phyloP scores from a whole-genome alignment of 1,140 invertebrate genomes.

The Monomorium pharaonis region DNA sequence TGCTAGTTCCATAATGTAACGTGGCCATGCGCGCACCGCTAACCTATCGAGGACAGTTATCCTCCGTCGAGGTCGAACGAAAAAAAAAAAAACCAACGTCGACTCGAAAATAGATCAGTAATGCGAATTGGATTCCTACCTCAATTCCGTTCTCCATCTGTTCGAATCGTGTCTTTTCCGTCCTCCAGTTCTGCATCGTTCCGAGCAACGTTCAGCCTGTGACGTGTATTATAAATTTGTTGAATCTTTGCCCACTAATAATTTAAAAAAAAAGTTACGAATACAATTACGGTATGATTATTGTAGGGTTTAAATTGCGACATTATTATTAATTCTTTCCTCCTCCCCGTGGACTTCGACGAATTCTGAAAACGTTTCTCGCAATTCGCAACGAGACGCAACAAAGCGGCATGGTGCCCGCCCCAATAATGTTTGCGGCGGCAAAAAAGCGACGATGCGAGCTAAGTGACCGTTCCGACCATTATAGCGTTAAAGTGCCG shows the following conservation, averaged over 20 bases:
- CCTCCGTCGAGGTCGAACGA: neutral
- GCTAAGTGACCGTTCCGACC: conserved; percentile 44
- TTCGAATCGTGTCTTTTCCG: neutral
- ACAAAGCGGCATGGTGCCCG: conserved; percentile 22
- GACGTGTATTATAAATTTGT: neutral
- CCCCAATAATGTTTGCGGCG: conserved; percentile 32
- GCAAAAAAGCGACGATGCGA: conserved; percentile 38
- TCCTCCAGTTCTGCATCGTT: neutral
- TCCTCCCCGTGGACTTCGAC: neutral
- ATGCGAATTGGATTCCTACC: conserved; percentile 4
- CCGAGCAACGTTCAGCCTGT: neutral
- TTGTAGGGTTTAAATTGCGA: neutral
- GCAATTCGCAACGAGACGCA: conserved; percentile 16
- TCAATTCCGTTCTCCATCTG: neutral
- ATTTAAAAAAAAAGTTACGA: neutral
- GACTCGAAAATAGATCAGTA: conserved; percentile 23
- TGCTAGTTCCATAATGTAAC: conserved; percentile 52
- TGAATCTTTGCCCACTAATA: neutral
- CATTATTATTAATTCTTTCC: neutral
- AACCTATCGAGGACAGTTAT: conserved; percentile 33
- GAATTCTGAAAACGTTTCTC: neutral
- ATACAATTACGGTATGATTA: neutral
- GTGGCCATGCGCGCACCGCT: neutral
- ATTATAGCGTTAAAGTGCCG: conserved; percentile 48
- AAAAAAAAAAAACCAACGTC: neutral